Percentiles rank a stretch among this genome's conserved stretches.
These are phyloP conservation scores for Callyntrura guangdongensis DNA, from an alignment of 2,888 invertebrate species.

Conservation along the genomic window DNA sequence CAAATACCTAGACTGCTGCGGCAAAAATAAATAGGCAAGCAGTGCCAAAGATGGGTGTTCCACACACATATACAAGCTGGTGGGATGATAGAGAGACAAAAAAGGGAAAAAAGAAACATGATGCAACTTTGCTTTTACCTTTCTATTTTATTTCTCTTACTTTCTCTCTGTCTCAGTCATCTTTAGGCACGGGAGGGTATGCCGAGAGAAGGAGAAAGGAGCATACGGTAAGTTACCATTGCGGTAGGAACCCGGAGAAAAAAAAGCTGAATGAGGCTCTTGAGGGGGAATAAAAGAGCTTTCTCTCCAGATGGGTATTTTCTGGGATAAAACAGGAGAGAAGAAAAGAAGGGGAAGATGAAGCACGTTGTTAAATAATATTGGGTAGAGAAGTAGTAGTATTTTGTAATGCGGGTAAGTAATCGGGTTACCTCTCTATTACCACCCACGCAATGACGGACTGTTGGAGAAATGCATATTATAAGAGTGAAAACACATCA, in stretches of 20 bases:
- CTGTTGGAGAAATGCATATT: background rate
- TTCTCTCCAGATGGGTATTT: constrained; percentile 74
- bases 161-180: background rate
- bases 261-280: constrained; percentile 80
- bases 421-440: no score
- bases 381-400: no score
- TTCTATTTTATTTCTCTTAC: constrained; percentile 19
- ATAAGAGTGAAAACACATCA: no score
- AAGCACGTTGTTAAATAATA: constrained; percentile 48
- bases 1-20: constrained; percentile 56
- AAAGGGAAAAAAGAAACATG: constrained; percentile 28
- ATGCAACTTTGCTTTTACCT: constrained; percentile 57
- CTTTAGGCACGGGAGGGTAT: background rate
- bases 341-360: constrained; percentile 76
- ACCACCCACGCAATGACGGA: no score
- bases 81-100: background rate
- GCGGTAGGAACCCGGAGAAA: constrained; percentile 10
- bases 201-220: background rate
- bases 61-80: background rate
- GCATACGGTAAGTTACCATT: background rate
- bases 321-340: constrained; percentile 84
- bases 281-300: constrained; percentile 76
- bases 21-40: constrained; percentile 35
- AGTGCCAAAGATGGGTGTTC: constrained; percentile 55
- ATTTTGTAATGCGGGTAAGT: no score